Evolutionary conservation across 37 sponge, comb jelly and placozoan species (phyloP).

Genomic region (Haliclona indistincta): DNA sequence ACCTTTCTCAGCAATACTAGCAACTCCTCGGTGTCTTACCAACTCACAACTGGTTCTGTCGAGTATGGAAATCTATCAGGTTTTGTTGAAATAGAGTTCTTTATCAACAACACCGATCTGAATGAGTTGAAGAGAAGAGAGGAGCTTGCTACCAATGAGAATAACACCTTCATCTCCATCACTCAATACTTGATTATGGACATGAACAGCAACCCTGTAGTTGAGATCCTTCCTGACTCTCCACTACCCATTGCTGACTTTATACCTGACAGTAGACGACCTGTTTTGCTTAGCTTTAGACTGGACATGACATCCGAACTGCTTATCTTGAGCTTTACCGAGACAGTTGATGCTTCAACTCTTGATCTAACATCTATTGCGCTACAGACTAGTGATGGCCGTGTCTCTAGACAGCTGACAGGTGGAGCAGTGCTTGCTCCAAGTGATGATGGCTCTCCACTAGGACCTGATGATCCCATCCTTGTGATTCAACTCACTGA

Average conservation of each 20-base stretch:
- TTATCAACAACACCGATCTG: constrained; percentile 72
- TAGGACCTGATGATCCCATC: constrained; percentile 65
- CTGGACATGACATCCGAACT: constrained; percentile 69
- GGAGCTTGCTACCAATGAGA: constrained; percentile 35
- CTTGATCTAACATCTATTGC: constrained; percentile 55
- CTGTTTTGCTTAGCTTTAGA: constrained; percentile 53
- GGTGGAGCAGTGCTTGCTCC: constrained; percentile 53
- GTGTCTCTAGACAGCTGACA: constrained; percentile 18
- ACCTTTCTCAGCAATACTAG: constrained; percentile 38
- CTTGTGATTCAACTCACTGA: constrained; percentile 44
- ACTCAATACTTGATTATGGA: constrained; percentile 63
- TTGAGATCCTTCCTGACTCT: constrained; percentile 32
- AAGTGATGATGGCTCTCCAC: constrained; percentile 30
- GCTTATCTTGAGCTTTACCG: constrained; percentile 75
- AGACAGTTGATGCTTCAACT: constrained; percentile 76
- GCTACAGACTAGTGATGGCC: constrained; percentile 32
- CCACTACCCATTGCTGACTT: constrained; percentile 31
- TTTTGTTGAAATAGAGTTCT: constrained; percentile 49
- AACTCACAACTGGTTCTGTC: constrained; percentile 46
- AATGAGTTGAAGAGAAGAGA: constrained; percentile 87
- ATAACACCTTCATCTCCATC: constrained; percentile 53
- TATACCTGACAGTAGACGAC: constrained; percentile 49
- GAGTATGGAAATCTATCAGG: constrained; percentile 45
- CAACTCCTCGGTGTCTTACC: constrained; percentile 43
- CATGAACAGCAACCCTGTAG: constrained; percentile 78